phyloP scores from a whole-genome alignment of 2,888 invertebrate species.

The Odontocerum albicorne region DNA sequence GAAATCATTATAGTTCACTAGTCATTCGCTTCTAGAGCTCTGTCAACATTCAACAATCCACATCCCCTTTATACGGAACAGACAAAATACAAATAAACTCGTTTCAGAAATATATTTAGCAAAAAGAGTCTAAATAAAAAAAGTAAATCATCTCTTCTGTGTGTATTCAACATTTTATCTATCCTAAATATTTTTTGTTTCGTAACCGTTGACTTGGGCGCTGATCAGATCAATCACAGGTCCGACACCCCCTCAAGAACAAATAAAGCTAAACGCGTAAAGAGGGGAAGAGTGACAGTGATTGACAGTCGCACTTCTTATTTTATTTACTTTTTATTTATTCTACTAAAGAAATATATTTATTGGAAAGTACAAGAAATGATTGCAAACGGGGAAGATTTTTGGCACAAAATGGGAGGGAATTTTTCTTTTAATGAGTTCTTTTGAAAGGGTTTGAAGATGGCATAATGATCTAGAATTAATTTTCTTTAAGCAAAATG shows the following conservation, averaged over 20 bases:
- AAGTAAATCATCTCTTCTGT: too few species aligned
- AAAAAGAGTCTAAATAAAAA: too few species aligned
- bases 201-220: neutral
- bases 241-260: neutral
- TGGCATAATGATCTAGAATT: too few species aligned
- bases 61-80: neutral
- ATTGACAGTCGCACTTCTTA: constrained; percentile 12
- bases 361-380: too few species aligned
- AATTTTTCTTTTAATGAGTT: too few species aligned
- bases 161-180: neutral
- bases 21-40: constrained; percentile 13
- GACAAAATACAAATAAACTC: too few species aligned
- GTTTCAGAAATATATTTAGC: too few species aligned
- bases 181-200: neutral
- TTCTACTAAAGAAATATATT: neutral
- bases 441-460: too few species aligned
- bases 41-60: neutral
- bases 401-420: too few species aligned
- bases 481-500: too few species aligned
- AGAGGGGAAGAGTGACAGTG: constrained; percentile 5
- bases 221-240: neutral
- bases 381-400: too few species aligned
- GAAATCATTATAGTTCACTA: constrained; percentile 17
- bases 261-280: constrained; percentile 1
- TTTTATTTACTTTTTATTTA: neutral